A percentile compares a stretch with the other conserved stretches of the same genome.
Conservation (phyloP, 2,888 invertebrate genomes). For the Dasysyrphus albostriatus region DNA sequence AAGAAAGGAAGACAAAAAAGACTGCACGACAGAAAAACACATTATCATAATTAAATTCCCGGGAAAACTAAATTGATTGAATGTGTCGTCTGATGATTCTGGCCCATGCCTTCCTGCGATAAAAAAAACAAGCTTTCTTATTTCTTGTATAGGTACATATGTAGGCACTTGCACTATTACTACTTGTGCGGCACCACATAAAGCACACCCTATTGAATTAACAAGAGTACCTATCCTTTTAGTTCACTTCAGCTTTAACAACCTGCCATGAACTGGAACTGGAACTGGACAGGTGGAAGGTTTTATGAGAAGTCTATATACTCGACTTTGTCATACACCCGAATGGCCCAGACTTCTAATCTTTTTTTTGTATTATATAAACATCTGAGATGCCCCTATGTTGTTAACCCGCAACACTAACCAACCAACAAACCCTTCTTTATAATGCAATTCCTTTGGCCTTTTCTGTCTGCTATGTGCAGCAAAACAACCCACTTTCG, state of each 20-base stretch:
- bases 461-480: conserved; percentile 18
- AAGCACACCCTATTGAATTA: conserved; percentile 64
- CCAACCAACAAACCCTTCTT: conserved; percentile 23
- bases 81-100: conserved; percentile 63
- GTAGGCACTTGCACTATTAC: background rate
- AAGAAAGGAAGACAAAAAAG: too few relatives aligned
- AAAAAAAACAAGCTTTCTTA: conserved; percentile 8
- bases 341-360: conserved; percentile 30
- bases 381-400: conserved; percentile 35
- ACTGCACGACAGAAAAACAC: conserved; percentile 40
- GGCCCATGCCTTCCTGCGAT: background rate
- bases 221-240: conserved; percentile 14
- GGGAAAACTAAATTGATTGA: conserved; percentile 58
- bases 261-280: conserved; percentile 2
- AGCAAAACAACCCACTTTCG: conserved; percentile 52
- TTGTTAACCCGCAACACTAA: conserved; percentile 38
- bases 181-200: conserved; percentile 25
- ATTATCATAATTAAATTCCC: conserved; percentile 69
- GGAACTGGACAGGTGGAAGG: conserved; percentile 46
- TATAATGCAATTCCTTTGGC: conserved; percentile 49
- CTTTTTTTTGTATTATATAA: conserved; percentile 29
- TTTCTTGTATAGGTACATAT: background rate
- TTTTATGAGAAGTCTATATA: conserved; percentile 29
- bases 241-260: conserved; percentile 15
- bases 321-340: background rate